Evolutionary conservation across 2,797 vertebrate species (phyloP).

Genomic region (Neolamprologus multifasciatus): DNA sequence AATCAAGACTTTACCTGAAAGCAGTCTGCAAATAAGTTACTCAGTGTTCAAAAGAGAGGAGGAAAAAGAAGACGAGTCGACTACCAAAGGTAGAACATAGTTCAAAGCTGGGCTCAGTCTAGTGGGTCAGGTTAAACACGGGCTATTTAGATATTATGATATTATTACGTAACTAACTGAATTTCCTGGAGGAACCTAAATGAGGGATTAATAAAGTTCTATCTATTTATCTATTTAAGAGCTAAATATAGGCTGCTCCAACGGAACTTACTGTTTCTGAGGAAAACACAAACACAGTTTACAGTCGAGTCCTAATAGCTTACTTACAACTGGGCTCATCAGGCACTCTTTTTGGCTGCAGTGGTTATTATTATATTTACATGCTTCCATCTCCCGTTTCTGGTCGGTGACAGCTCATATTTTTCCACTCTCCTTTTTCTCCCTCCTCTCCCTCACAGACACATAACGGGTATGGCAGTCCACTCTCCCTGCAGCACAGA

Average conservation of each 20-base stretch:
- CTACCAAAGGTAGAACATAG: background rate
- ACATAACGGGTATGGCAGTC: background rate
- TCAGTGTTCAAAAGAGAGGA: background rate
- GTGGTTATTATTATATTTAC: background rate
- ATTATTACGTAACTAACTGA: background rate
- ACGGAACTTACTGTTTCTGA: background rate
- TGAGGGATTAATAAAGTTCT: background rate
- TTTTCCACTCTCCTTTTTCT: background rate
- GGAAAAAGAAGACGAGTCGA: background rate
- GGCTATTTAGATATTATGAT: background rate
- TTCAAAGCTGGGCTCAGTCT: background rate
- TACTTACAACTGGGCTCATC: background rate
- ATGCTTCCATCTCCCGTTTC: background rate
- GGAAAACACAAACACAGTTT: background rate
- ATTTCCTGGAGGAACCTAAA: background rate
- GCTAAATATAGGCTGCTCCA: background rate
- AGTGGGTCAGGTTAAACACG: background rate
- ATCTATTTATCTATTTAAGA: background rate
- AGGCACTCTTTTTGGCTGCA: background rate
- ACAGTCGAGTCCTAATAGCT: background rate
- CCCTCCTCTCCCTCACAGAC: background rate
- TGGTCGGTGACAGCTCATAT: background rate
- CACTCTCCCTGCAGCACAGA: fast-evolving
- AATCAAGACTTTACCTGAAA: background rate
- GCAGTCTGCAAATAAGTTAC: background rate